A percentile compares a stretch with the other conserved stretches of the same genome.
Conservation (phyloP, 2,113 vertebrate genomes). For the Oncorhynchus mykiss region DNA sequence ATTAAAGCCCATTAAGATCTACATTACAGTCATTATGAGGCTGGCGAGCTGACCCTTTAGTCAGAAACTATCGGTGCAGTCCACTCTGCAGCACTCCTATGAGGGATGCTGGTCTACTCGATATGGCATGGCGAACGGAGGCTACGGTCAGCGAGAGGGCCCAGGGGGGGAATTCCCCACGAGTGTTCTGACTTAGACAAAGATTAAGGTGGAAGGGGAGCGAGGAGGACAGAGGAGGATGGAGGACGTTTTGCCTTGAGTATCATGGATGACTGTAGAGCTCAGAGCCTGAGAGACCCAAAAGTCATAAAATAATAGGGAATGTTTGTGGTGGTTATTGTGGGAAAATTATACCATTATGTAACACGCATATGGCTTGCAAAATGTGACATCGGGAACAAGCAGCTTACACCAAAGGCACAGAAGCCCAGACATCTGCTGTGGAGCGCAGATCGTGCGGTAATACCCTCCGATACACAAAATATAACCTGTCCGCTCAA, state of each 20-base stretch:
- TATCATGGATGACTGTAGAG: not conserved
- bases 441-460: constrained; percentile 6
- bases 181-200: constrained; percentile 5
- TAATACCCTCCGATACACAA: constrained; percentile 20
- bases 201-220: constrained; percentile 13
- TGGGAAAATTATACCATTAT: constrained; percentile 21
- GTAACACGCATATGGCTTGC: constrained; percentile 40
- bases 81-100: constrained; percentile 13
- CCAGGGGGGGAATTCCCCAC: constrained; percentile 8
- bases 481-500: constrained; percentile 21
- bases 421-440: constrained; percentile 38
- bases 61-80: constrained; percentile 38
- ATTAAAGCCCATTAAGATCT: constrained; percentile 67
- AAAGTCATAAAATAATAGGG: not conserved
- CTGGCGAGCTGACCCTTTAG: constrained; percentile 41
- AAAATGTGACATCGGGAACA: constrained; percentile 38
- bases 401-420: constrained; percentile 36
- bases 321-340: not conserved
- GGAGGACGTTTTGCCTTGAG: not conserved
- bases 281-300: not conserved
- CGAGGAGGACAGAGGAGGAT: not conserved
- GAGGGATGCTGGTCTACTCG: constrained; percentile 24
- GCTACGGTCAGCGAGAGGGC: constrained; percentile 4
- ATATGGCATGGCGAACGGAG: constrained; percentile 4
- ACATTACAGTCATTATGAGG: constrained; percentile 55